Evolutionary conservation across 2,888 invertebrate genomes (phyloP), one percentile per base, ranked within the genome.

Genomic region (Callyntrura guangdongensis): DNA sequence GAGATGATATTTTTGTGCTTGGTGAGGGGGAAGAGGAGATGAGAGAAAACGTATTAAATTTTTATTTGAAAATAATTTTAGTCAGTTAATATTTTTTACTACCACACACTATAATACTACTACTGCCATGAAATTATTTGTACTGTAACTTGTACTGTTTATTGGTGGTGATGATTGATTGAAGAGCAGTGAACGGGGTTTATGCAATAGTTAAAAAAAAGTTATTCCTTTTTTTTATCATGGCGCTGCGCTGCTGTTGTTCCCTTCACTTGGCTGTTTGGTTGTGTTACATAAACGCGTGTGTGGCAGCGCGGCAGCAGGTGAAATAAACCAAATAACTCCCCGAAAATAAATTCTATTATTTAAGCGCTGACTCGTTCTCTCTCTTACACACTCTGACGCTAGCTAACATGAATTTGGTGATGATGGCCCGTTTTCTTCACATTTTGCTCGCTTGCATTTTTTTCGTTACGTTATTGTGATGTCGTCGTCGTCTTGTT

Each of bases 21-120:
- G n/a, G n/a, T n/a, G n/a, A n/a, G n/a, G n/a, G n/a, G n/a, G n/a
- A n/a, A n/a, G 12, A 0, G 12, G 14, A 17, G 25, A 27, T 27
- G 27, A 27, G n/a, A 27, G 67, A 27, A 27, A 17, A 36, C n/a
- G n/a, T 67, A 72, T 72, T 72, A 45, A 74, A 74, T 6, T 74
- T 69, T 74, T 74, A 74, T 74, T 74, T 22, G 74, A 74, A 74
- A 74, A 74, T 74, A 74, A 74, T 74, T n/a, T n/a, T n/a, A 74
- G 74, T 45, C 72, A 20, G 47, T 47, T 47, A 6, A 8, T 61
- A 56, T 56, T 3, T n/a, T n/a, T n/a, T n/a, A n/a, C n/a, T n/a
- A n/a, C n/a, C n/a, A n/a, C n/a, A n/a, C n/a, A n/a, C n/a, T 11
- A 56, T 61, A 22, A 22, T 61, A 22, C 36, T 69, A 36, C 67